Conservation (phyloP, 37 sponge, comb jelly and placozoan species). For the Crambe crambe region DNA sequence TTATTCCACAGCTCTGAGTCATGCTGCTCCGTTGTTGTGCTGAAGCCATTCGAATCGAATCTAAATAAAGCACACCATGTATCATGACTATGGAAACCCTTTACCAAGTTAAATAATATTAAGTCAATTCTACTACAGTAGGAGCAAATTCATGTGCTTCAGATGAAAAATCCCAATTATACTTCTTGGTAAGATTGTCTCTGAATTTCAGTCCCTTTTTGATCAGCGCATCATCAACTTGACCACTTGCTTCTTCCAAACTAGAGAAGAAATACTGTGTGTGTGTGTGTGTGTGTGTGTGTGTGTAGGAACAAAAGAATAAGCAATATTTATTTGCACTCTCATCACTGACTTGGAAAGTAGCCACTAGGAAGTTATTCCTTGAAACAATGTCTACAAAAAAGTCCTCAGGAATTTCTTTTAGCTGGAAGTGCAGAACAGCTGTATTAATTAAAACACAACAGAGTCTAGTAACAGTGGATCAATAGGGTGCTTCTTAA, state of each 20-base stretch:
- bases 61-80: background rate
- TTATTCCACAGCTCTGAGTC: background rate
- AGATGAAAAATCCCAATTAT: conserved; percentile 84
- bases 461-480: no score
- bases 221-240: conserved; percentile 43
- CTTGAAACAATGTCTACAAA: conserved; percentile 93
- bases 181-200: conserved; percentile 70
- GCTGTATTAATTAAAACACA: conserved; percentile 17
- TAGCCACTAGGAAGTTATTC: conserved; percentile 80
- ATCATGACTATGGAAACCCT: no score
- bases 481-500: no score
- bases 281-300: no score
- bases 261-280: conserved; percentile 78
- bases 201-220: conserved; percentile 77
- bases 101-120: no score
- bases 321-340: background rate
- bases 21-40: background rate
- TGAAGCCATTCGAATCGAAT: background rate
- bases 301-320: no score
- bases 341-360: conserved; percentile 56
- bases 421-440: conserved; percentile 91
- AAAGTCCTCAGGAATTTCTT: conserved; percentile 92
- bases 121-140: conserved; percentile 86
- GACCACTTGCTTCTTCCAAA: conserved; percentile 43
- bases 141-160: conserved; percentile 82